Evolutionary conservation across 2,888 invertebrate species (phyloP).

Genomic region (Lissocephala sabroskyi): DNA sequence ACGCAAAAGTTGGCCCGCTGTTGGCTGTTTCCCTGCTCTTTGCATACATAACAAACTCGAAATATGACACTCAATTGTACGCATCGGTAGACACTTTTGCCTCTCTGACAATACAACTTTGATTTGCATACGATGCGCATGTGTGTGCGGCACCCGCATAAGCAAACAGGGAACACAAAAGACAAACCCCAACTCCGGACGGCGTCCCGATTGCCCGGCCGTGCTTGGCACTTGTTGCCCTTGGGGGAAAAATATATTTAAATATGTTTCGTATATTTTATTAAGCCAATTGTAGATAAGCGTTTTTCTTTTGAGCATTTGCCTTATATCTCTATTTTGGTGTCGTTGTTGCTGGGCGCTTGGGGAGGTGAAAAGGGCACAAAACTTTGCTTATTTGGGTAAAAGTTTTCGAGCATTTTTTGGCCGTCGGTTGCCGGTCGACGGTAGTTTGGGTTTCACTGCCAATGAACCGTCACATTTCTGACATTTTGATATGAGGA

Average conservation of each 20-base stretch:
- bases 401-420: too few species aligned
- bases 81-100: slow-evolving; percentile 58
- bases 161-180: neutral
- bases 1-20: neutral
- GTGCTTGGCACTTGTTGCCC: slow-evolving; percentile 51
- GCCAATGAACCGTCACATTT: too few species aligned
- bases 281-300: slow-evolving; percentile 58
- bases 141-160: slow-evolving; percentile 28
- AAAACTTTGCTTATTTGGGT: too few species aligned
- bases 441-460: too few species aligned
- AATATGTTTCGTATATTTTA: slow-evolving; percentile 50
- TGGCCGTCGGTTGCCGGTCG: too few species aligned
- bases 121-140: slow-evolving; percentile 14
- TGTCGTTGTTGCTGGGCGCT: too few species aligned
- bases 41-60: slow-evolving; percentile 50
- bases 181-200: neutral
- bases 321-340: neutral
- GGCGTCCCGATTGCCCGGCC: neutral
- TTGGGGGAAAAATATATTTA: slow-evolving; percentile 43
- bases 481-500: too few species aligned
- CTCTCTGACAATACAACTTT: slow-evolving; percentile 33
- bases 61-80: slow-evolving; percentile 64
- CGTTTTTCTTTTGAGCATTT: slow-evolving; percentile 35
- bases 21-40: neutral
- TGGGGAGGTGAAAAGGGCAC: too few species aligned